phyloP scores from a whole-genome alignment of 1,140 invertebrate genomes.

The Pristionchus pacificus region DNA sequence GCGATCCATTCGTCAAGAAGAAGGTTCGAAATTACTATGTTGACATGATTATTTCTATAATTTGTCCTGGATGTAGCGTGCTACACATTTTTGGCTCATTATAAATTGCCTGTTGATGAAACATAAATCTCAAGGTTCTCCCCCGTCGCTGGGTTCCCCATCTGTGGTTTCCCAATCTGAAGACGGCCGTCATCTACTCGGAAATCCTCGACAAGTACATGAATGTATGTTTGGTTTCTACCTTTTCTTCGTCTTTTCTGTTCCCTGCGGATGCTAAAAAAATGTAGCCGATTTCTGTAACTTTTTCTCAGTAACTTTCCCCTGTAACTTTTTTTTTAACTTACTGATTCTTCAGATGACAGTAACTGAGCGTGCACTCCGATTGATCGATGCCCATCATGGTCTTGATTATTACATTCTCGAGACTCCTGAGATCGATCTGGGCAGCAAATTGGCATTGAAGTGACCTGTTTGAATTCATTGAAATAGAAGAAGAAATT shows the following conservation, averaged over 20 bases:
- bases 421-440: constrained; percentile 49
- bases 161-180: constrained; percentile 79
- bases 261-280: too few relatives aligned
- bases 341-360: constrained; percentile 68
- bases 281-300: too few relatives aligned
- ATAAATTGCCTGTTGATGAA: too few relatives aligned
- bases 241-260: too few relatives aligned
- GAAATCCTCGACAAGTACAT: constrained; percentile 83
- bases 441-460: constrained; percentile 47
- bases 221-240: constrained; percentile 3
- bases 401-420: constrained; percentile 84
- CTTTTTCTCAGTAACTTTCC: too few relatives aligned
- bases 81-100: too few relatives aligned
- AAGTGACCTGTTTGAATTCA: too few relatives aligned
- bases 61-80: too few relatives aligned
- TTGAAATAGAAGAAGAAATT: constrained; percentile 37
- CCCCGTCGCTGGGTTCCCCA: constrained; percentile 65
- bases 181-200: constrained; percentile 78
- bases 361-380: constrained; percentile 75
- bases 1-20: constrained; percentile 58
- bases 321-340: too few relatives aligned
- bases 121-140: too few relatives aligned
- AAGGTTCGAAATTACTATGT: constrained; percentile 42
- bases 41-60: constrained; percentile 5
- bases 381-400: constrained; percentile 79